phyloP scores from a whole-genome alignment of 2,113 vertebrate species.

The Calyptomena viridis region DNA sequence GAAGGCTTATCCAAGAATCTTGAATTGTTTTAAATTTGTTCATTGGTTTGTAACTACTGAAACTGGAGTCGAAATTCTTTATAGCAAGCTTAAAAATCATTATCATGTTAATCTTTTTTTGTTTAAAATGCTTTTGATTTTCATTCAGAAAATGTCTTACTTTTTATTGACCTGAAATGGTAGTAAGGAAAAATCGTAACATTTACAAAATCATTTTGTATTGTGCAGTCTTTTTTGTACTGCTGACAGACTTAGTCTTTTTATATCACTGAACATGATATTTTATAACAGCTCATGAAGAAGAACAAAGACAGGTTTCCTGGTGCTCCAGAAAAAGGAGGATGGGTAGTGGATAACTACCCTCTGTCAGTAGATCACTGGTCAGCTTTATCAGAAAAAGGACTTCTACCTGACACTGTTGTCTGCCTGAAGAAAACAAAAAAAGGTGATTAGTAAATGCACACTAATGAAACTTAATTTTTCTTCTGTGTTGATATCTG shows the following conservation, averaged over 20 bases:
- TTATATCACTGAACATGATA: background rate
- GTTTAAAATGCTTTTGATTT: background rate
- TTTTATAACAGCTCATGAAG: slow-evolving; percentile 66
- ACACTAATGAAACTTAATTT: background rate
- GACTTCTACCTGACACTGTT: slow-evolving; percentile 79
- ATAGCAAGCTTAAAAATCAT: background rate
- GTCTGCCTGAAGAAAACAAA: slow-evolving; percentile 80
- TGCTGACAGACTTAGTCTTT: background rate
- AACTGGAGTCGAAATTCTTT: background rate
- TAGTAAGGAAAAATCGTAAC: background rate
- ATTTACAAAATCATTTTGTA: background rate
- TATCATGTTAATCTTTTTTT: background rate
- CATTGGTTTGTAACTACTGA: background rate
- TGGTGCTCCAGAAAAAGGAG: slow-evolving; percentile 72
- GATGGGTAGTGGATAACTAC: slow-evolving; percentile 92
- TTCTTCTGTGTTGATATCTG: background rate
- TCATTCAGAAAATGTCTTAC: background rate
- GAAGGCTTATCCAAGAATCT: background rate
- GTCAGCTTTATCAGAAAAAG: slow-evolving; percentile 70
- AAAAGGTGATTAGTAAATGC: slow-evolving; percentile 76
- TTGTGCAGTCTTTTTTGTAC: background rate
- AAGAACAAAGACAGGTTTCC: slow-evolving; percentile 71
- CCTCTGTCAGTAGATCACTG: slow-evolving; percentile 77
- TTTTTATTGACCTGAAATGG: background rate
- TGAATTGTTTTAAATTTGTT: background rate